phyloP scores from a whole-genome alignment of 2,113 vertebrate genomes.

The Rhynchomys soricoides region DNA sequence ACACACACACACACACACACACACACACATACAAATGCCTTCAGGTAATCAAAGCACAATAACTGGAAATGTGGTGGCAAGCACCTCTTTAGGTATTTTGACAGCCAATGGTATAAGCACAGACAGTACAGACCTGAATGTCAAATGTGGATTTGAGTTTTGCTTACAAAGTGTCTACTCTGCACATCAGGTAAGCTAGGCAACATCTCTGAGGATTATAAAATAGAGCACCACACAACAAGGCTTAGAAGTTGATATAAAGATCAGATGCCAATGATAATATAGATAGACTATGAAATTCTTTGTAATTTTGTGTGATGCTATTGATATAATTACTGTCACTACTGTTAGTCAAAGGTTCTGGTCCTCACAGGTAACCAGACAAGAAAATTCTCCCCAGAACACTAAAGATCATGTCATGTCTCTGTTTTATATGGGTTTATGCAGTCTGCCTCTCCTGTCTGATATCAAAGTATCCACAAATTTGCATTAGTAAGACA shows the following conservation, averaged over 20 bases:
- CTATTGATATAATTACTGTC: neutral
- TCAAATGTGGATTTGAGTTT: neutral
- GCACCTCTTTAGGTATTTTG: neutral
- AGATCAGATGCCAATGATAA: slow-evolving; percentile 1
- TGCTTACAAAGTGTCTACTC: neutral
- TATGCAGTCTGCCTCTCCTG: neutral
- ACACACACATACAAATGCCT: too few species aligned
- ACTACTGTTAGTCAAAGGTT: neutral
- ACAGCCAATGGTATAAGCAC: neutral
- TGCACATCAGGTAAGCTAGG: neutral
- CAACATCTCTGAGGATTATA: neutral
- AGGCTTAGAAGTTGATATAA: neutral
- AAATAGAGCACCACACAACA: neutral
- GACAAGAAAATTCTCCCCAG: neutral
- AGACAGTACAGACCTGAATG: neutral
- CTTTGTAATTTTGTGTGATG: neutral
- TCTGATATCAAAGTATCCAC: slow-evolving; percentile 26
- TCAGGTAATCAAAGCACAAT: neutral
- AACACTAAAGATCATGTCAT: neutral
- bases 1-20: too few species aligned
- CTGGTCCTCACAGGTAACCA: neutral
- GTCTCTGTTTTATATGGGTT: neutral
- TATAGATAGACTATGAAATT: neutral
- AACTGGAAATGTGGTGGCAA: neutral
- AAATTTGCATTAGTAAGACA: neutral